Evolutionary conservation across 2,797 vertebrate genomes (phyloP).

Genomic region (Picus viridis): DNA sequence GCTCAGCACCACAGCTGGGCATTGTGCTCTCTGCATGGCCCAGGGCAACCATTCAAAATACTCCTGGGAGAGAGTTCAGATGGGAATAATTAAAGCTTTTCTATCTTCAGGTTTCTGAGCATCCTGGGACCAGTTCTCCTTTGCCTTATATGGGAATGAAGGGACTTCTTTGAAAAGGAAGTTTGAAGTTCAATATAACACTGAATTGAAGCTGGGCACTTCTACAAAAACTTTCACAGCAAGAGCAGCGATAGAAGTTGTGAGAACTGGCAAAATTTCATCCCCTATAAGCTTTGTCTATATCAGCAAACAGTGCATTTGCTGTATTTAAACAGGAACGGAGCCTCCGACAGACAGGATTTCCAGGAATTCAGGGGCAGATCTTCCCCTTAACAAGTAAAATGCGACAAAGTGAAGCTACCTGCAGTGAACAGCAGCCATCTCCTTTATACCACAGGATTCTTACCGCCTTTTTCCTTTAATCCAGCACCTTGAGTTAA

Average conservation of each 20-base stretch:
- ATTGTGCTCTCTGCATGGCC: not conserved
- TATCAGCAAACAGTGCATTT: not conserved
- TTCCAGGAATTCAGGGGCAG: not conserved
- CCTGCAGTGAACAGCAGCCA: not conserved
- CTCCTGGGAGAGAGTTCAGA: not conserved
- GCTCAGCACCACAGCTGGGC: not conserved
- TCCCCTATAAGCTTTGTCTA: not conserved
- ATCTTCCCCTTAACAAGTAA: not conserved
- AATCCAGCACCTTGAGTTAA: not conserved
- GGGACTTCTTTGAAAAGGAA: not conserved
- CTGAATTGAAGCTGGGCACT: not conserved
- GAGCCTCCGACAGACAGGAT: not conserved
- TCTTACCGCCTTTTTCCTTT: not conserved
- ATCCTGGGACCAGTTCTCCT: not conserved
- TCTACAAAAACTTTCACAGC: not conserved
- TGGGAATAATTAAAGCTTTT: not conserved
- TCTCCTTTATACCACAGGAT: not conserved
- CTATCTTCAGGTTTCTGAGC: not conserved
- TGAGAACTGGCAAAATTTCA: not conserved
- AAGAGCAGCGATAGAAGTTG: not conserved
- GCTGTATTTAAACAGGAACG: not conserved
- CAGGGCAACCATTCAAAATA: not conserved
- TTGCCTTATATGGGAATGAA: not conserved
- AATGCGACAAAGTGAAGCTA: not conserved
- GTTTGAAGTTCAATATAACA: not conserved